Base-by-base conservation (phyloP, 2,113 vertebrate species). In the Patagioenas fasciata region DNA sequence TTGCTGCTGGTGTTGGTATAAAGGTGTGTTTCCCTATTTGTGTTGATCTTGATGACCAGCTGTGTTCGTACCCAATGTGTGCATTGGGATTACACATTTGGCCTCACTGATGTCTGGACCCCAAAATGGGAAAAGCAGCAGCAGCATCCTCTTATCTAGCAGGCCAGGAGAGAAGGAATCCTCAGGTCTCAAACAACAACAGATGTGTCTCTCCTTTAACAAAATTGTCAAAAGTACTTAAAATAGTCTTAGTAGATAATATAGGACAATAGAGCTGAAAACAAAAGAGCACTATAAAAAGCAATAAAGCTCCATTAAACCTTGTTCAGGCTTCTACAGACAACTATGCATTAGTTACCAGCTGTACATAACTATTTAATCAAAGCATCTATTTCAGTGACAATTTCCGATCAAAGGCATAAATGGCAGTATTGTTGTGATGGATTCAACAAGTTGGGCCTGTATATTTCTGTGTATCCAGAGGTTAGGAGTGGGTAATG, bases 301-400 rank as follows among this genome's bases (percentile, higher is more conserved):
- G 85, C 93, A 92, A 96, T 96, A 95, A 96, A 97, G 77, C 85
- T 94, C 91, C 88, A 97, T 97, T 97, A 97, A 97, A 97, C 94
- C 91, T 96, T 96, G 87, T 92, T 97, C 94, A 92, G 73, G 85
- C 92, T 97, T 96, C 85, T 73, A 6, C 84, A 91, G 90, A 92
- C 84, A 96, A 61, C 75, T 86, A 73, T 61, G 51, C 21, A 82
- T 19, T 92, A 83, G 95, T 91, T 97, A 91, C 72, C 97, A 98
- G 96, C 97, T 98, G 97, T 94, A 97, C 88, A 66, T 82, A 95
- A 95, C 95, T 95, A 96, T 97, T 96, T 94, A 96, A 89, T 92
- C 96, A 95, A 97, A 97, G 94, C 92, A 91, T 96, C 90, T 97
- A 97, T 97, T 97, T 97, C 84, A 92, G 77, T 72, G 74, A 97